phyloP scores from a whole-genome alignment of 2,113 vertebrate genomes.

The Phocoena sinus region DNA sequence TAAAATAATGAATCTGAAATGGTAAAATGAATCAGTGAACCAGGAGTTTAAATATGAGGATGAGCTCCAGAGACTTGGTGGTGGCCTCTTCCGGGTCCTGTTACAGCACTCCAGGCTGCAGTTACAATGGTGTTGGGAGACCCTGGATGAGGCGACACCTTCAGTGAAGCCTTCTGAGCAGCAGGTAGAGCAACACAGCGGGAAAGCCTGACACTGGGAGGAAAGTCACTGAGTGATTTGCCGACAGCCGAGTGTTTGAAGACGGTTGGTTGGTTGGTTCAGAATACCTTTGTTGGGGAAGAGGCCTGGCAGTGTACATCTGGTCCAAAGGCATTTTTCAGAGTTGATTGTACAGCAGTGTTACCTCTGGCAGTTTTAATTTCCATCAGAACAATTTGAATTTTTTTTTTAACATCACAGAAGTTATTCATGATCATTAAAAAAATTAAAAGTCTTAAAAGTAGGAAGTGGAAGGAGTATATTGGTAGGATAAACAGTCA shows the following conservation, averaged over 20 bases:
- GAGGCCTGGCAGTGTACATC: neutral
- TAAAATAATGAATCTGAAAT: conserved; percentile 42
- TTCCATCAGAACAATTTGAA: neutral
- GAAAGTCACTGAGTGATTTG: neutral
- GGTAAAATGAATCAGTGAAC: neutral
- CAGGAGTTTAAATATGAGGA: neutral
- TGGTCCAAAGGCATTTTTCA: neutral
- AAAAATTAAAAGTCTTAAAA: neutral
- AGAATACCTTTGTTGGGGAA: neutral
- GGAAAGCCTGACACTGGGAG: neutral
- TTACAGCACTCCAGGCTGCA: too few species aligned
- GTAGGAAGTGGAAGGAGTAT: neutral
- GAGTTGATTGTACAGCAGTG: neutral
- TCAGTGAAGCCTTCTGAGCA: neutral
- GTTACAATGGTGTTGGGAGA: too few species aligned
- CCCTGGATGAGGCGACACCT: accelerated
- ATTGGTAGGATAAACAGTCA: neutral
- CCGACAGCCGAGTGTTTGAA: neutral
- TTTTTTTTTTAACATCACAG: neutral
- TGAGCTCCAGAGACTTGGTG: neutral
- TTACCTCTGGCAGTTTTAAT: neutral
- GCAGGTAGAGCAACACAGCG: too few species aligned
- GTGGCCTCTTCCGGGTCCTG: neutral
- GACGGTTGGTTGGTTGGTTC: neutral
- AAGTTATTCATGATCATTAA: neutral